Base-by-base conservation (phyloP, 1,140 invertebrate species). In the Ericerus pela region DNA sequence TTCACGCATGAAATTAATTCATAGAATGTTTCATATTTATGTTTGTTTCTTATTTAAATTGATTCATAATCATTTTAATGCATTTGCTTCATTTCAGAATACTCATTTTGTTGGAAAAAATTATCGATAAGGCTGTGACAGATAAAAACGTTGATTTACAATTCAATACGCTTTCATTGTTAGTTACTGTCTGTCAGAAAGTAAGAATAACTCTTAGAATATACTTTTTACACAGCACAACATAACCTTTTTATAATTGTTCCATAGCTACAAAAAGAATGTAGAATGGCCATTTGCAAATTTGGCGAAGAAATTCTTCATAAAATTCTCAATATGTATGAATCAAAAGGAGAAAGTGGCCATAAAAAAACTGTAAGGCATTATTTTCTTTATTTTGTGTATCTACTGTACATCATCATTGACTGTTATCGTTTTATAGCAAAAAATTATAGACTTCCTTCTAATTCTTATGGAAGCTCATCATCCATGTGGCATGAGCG, bases 251-350 rank as follows among this genome's bases (percentile, higher is more conserved):
- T n/a, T 10, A 33, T 33, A 33, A 10, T 10, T 33, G 8, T 8
- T 33, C 8, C n/a, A 10, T 47, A 47, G 41, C 26, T 47, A 47
- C 41, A 47, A 47, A 47, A 47, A 47, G 41, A 47, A 47, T 47
- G 41, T 24, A 47, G 41, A 47, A 47, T 22, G 20, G 41, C 41
- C 4, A 14, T 24, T 22, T 47, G 41, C 26, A 47, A 47, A 47
- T 47, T 47, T 14, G 41, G 41, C 16, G 41, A 47, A 24, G 41
- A 47, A 47, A 24, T 47, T 22, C 41, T 47, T 8, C 10, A 47
- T 3, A 5, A 38, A 8, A 4, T 47, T 2, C 4, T 47, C 8
- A 20, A 8, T 3, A 47, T 47, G 41, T 47, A 47, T 47, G 20
- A 8, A 3, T 24, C 8, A 14, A 47, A 47, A 10, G 3, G 8